These are phyloP conservation scores for Bombus picipes DNA, from an alignment of 1,140 invertebrate genomes.

Conservation along the genomic window DNA sequence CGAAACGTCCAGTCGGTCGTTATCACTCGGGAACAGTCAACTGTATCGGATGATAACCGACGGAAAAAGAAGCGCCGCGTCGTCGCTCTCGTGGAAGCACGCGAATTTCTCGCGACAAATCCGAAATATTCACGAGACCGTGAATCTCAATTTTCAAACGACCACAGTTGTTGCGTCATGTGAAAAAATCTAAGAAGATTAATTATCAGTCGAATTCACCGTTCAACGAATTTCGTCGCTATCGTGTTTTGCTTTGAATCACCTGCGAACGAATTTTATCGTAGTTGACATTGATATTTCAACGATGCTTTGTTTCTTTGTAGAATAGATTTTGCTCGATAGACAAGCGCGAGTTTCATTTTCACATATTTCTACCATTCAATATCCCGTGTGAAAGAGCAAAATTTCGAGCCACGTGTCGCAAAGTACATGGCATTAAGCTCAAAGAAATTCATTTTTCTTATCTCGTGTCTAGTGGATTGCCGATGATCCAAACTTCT, in stretches of 20 bases:
- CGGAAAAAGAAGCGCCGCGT: slow-evolving; percentile 3
- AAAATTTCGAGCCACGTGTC: background rate
- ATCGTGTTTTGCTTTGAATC: background rate
- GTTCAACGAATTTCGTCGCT: background rate
- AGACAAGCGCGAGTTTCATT: background rate
- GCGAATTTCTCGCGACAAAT: background rate
- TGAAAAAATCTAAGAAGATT: background rate
- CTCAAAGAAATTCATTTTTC: slow-evolving; percentile 2
- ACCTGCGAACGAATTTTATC: background rate
- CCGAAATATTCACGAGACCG: background rate
- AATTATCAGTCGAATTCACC: slow-evolving; percentile 1
- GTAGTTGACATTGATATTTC: background rate
- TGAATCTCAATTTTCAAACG: slow-evolving; percentile 15
- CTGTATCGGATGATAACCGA: slow-evolving; percentile 24
- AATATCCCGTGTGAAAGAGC: background rate
- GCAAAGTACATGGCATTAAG: background rate
- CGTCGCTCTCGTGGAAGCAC: background rate
- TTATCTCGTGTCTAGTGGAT: background rate
- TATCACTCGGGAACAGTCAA: slow-evolving; percentile 35
- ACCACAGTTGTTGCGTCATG: background rate
- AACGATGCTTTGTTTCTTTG: background rate
- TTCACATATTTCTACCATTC: background rate
- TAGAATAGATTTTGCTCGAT: background rate
- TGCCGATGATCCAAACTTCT: background rate
- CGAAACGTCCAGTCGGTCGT: slow-evolving; percentile 10